Base-by-base conservation (phyloP, 2,797 vertebrate genomes). In the Lerista edwardsae region DNA sequence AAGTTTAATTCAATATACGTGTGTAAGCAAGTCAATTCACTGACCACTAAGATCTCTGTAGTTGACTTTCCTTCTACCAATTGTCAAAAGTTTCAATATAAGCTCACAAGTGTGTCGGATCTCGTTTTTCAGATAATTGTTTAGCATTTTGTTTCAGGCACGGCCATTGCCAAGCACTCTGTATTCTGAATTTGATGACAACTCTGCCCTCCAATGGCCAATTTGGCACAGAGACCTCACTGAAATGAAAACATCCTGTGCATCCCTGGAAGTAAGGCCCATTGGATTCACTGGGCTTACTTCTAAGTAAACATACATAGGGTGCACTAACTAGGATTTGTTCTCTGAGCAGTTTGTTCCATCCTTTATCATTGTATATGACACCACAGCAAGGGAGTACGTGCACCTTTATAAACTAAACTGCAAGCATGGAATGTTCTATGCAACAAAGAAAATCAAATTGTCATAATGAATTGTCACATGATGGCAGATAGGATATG, bases 101-200 rank as follows among this genome's bases (percentile, higher is more conserved):
- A 90, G 85, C 90, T 92, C 51, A 90, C 68, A 91, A 94, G 87
- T 91, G 90, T 94, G 93, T 91, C 73, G 75, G 90, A 84, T 91
- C 91, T 93, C 91, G 89, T 88, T 94, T 92, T 93, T 91, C 91
- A 92, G 91, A 76, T 71, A 87, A 83, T 87, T 91, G 41, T 88
- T 88, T 87, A 85, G 88, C 77, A 27, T 94, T 93, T 93, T 91
- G 83, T 79, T 84, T 84, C 85, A 89, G 91, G 86, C 25, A 89
- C 89, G 76, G 83, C 87, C 75, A 86, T 90, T 91, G 92, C 93
- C 93, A 92, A 91, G 89, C 90, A 89, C 88, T 92, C 93, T 93
- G 84, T 92, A 59, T 82, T 90, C 89, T 86, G 86, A 86, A 91
- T 71, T 82, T 87, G 80, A 69, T 78, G 3, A 15, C 47, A 79